Evolutionary conservation across 2,797 vertebrate species (phyloP).

Genomic region (Labroides dimidiatus): DNA sequence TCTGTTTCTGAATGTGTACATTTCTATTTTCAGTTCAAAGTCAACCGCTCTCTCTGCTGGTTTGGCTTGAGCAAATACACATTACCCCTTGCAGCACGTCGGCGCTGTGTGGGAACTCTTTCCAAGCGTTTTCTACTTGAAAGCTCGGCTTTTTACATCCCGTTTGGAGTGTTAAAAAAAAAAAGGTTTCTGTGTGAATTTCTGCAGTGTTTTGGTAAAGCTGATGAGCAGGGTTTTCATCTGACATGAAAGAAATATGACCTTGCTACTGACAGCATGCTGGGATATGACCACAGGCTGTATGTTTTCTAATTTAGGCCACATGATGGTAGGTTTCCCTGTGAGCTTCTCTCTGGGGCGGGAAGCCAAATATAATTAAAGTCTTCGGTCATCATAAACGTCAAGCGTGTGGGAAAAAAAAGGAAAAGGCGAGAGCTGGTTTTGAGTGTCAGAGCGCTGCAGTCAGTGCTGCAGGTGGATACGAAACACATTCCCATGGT

Average conservation of each 20-base stretch:
- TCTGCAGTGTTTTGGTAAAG: slow-evolving; percentile 6
- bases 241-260: slow-evolving; percentile 20
- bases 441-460: neutral
- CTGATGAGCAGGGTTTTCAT: slow-evolving; percentile 16
- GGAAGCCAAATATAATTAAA: slow-evolving; percentile 20
- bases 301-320: slow-evolving; percentile 20
- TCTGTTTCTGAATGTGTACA: neutral
- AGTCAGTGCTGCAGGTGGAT: slow-evolving; percentile 3
- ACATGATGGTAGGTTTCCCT: slow-evolving; percentile 22
- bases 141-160: neutral
- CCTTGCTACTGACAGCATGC: slow-evolving; percentile 21
- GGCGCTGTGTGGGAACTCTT: neutral
- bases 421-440: neutral
- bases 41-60: neutral
- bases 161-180: neutral
- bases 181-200: neutral
- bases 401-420: neutral
- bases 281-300: slow-evolving; percentile 18
- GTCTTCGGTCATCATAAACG: slow-evolving; percentile 14
- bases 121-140: neutral
- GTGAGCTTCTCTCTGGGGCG: neutral
- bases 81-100: neutral
- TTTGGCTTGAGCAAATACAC: slow-evolving; percentile 13
- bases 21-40: slow-evolving; percentile 19
- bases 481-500: neutral